A percentile compares a stretch with the other conserved stretches of the same genome.
Conservation (phyloP, 2,888 invertebrate species). For the Beris chalybata region DNA sequence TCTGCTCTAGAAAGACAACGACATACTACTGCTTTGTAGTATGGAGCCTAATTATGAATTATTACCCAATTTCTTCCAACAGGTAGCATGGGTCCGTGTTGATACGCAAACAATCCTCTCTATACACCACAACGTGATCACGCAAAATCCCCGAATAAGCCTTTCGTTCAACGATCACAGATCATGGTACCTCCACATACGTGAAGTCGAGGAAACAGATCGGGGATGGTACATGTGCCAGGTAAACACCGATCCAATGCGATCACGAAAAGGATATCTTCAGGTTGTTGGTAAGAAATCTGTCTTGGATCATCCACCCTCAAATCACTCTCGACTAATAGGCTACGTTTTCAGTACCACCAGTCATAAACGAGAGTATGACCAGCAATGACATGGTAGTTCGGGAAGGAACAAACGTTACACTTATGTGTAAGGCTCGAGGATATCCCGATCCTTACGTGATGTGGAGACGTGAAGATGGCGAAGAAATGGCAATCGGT, state of each 20-base stretch:
- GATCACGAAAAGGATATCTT: constrained; percentile 83
- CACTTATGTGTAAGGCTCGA: constrained; percentile 81
- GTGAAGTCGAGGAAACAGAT: constrained; percentile 83
- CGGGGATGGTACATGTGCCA: constrained; percentile 93
- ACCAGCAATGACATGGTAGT: constrained; percentile 92
- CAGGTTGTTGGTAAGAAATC: constrained; percentile 83
- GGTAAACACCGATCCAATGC: constrained; percentile 93
- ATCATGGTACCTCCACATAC: constrained; percentile 89
- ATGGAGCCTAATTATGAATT: background rate
- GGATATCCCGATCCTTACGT: constrained; percentile 91
- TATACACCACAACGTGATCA: constrained; percentile 89
- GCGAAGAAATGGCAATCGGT: constrained; percentile 84
- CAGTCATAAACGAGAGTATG: constrained; percentile 84
- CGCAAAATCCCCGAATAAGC: constrained; percentile 85
- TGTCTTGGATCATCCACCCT: background rate
- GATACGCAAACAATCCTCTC: constrained; percentile 91
- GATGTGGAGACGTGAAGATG: constrained; percentile 90
- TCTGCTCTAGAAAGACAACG: too few relatives aligned
- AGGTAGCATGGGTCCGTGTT: constrained; percentile 93
- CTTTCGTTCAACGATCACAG: constrained; percentile 87
- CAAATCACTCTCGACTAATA: background rate
- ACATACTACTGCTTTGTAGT: too few relatives aligned
- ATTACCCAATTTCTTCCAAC: constrained; percentile 23
- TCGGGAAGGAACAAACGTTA: constrained; percentile 84
- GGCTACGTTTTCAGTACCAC: constrained; percentile 70